Base-by-base conservation (phyloP, 2,113 vertebrate genomes). In the Pluvialis apricaria region DNA sequence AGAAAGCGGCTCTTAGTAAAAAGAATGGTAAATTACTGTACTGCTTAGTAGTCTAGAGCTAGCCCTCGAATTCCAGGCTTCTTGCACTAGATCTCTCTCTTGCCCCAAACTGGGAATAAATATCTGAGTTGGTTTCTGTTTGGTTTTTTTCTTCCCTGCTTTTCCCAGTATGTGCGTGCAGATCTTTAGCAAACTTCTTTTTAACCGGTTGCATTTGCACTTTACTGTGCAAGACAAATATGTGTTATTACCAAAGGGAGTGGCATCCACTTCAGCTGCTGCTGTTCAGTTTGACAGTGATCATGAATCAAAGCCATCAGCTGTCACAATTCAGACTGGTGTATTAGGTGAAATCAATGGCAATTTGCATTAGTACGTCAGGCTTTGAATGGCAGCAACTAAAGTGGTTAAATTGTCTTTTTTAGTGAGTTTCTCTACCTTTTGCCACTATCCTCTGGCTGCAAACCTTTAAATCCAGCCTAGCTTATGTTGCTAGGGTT, bases 81-180 rank as follows among this genome's bases (percentile, higher is more conserved):
- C 62, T 76, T 69, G 19, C 22, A 26, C 19, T 51, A 19, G 31
- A 42, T n/a, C 3, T 51, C 2, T 47, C 10, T 47, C 10, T 47
- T 75, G 8, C 10, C 28, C 13, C 25, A 54, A 66, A n/a, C 25
- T 34, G 28, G 26, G 22, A 84, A 75, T 24, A 89, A 87, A 36
- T 47, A 3, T 11, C 12, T 42, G 29, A 29, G 4, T 24, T 11
- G 29, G 4, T 51, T 24, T 22, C 11, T 47, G 10, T 47, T 21
- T 24, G 42, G 17, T 15, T 9, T 64, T 26, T 24, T 29, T 16
- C 13, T 20, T 8, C 11, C 9, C 6, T 4, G 14, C 11, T 24
- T 9, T 12, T 6, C 8, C 3, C 17, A 0, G 0, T 57, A 12
- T 4, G 3, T 16, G 9, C 36, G 34, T 22, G 14, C 5, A 62